phyloP scores from a whole-genome alignment of 2,113 vertebrate species.

The Macrotus californicus region DNA sequence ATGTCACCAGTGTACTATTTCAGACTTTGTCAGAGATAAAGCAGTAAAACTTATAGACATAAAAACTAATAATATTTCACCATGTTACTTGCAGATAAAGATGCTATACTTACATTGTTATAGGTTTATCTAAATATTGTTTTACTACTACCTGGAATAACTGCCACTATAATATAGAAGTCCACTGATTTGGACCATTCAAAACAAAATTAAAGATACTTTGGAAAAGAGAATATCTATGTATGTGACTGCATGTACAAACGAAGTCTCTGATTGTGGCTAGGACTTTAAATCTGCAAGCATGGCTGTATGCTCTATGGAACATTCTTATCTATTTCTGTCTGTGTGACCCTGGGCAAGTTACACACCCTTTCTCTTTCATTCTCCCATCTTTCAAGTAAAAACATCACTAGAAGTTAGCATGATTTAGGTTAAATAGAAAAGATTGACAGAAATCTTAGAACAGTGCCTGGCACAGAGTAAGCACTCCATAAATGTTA shows the following conservation, averaged over 20 bases:
- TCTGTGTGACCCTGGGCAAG: not conserved
- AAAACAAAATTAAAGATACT: not conserved
- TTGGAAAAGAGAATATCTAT: not conserved
- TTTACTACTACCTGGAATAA: constrained; percentile 29
- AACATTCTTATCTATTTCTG: not conserved
- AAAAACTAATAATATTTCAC: constrained; percentile 79
- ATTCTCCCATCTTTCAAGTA: not conserved
- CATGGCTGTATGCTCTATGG: not conserved
- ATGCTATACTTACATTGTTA: constrained; percentile 43
- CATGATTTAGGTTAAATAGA: not conserved
- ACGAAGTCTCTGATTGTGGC: not conserved
- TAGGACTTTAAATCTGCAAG: not conserved
- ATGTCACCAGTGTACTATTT: constrained; percentile 80
- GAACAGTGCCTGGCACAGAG: not conserved
- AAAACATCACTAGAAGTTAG: not conserved
- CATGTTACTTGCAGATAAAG: constrained; percentile 69
- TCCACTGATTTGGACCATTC: constrained; percentile 31
- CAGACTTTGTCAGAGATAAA: constrained; percentile 82
- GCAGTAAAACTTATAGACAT: constrained; percentile 77
- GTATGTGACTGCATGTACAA: not conserved
- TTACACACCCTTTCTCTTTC: not conserved
- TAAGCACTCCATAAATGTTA: not conserved
- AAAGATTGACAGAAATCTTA: not conserved
- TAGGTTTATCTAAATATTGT: constrained; percentile 49
- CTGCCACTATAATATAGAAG: constrained; percentile 16